Percentiles rank a stretch among this genome's conserved stretches.
These are phyloP conservation scores for Campylorhamphus procurvoides DNA, from an alignment of 2,113 vertebrate genomes.

Conservation along the genomic window DNA sequence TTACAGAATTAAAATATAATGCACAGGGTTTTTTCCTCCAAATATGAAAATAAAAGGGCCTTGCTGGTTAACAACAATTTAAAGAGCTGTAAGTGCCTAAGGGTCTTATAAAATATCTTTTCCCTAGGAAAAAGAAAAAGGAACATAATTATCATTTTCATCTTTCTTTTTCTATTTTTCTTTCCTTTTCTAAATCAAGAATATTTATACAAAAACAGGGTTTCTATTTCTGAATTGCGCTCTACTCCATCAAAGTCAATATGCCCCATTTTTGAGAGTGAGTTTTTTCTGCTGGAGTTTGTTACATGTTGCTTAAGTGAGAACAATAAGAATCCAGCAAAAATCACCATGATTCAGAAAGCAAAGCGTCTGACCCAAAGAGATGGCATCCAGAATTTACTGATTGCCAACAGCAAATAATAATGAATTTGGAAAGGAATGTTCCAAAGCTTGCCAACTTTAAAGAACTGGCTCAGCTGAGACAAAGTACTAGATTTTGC, in stretches of 20 bases:
- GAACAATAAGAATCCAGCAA: background rate
- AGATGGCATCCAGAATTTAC: background rate
- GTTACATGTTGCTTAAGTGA: background rate
- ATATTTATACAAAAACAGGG: constrained; percentile 14
- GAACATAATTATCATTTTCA: background rate
- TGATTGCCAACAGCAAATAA: background rate
- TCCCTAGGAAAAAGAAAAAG: background rate
- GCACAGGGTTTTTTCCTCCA: background rate
- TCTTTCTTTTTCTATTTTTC: background rate
- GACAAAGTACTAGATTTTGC: background rate
- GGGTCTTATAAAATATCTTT: constrained; percentile 39
- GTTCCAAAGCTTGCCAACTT: background rate
- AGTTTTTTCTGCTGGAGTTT: background rate
- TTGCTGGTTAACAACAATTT: constrained; percentile 17
- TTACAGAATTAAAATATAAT: constrained; percentile 36
- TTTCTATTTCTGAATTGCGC: background rate
- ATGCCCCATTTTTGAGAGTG: background rate
- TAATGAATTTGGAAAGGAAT: background rate
- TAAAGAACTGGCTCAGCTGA: background rate
- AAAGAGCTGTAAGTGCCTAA: constrained; percentile 13
- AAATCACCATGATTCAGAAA: background rate
- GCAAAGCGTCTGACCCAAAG: background rate
- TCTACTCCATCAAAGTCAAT: background rate
- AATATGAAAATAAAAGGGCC: constrained; percentile 52
- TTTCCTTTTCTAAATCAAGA: background rate